Base-by-base conservation (phyloP, 2,888 invertebrate genomes). In the Fragum sueziense region DNA sequence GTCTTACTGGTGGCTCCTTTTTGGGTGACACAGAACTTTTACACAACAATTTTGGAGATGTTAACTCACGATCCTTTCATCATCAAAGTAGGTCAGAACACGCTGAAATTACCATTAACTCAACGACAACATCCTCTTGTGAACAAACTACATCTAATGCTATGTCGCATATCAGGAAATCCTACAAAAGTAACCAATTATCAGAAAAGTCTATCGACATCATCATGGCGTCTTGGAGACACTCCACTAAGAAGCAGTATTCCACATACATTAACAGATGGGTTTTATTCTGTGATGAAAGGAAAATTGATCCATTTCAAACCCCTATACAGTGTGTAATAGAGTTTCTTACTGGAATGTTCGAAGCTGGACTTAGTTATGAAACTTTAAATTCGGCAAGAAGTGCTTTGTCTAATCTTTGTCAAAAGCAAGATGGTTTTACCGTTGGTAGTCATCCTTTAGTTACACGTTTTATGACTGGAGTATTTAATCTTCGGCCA, bases 181-280 rank as follows among this genome's bases (percentile, higher is more conserved):
- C 31, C 70, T 70, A 37, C 31, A n/a, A 71, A 59, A 61, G 27
- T 27, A 6, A 27, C 59, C 34, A 71, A 34, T 4, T 71, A 37
- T 41, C 71, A 27, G 71, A 51, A 31, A 54, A 69, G 57, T 62
- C 74, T 73, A 70, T 61, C n/a, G n/a, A 70, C 59, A 68, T 74
- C 70, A 74, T 78, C 72, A 77, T 77, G 77, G 68, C 41, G 41
- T 77, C 74, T 20, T 78, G 78, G 74, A 52, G 78, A 65, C 2
- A 62, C n/a, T 34, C 61, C 29, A 78, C 74, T 17, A 37, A 79
- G 33, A 75, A 70, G 51, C 74, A 71, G 71, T 68, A 75, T 65
- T 51, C 57, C 57, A 70, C 71, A 25, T 41, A 74, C 57, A 37
- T 78, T 17, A 57, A 59, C n/a, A 74, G n/a, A n/a, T n/a, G n/a